These are phyloP conservation scores for Styela clava DNA, from an alignment of 23 tunicate genomes.

Conservation along the genomic window DNA sequence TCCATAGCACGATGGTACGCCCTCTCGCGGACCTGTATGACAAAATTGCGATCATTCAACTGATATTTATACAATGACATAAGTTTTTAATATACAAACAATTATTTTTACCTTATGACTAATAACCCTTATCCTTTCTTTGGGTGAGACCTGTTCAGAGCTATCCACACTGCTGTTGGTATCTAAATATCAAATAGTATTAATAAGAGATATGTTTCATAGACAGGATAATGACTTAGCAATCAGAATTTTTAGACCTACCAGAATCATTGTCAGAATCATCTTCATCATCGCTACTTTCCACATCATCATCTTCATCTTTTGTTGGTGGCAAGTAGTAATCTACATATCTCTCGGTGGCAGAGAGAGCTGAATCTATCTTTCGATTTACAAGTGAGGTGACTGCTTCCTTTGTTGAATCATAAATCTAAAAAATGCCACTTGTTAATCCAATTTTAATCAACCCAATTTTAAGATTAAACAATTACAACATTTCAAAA, in stretches of 20 bases:
- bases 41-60: no score
- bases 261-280: slow-evolving; percentile 24
- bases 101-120: slow-evolving; percentile 18
- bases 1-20: slow-evolving; percentile 69
- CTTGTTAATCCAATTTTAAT: no score
- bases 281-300: slow-evolving; percentile 20
- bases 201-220: neutral
- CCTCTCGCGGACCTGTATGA: slow-evolving; percentile 54
- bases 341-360: slow-evolving; percentile 66
- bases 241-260: neutral
- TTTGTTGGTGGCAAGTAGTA: slow-evolving; percentile 59
- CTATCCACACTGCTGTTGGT: neutral
- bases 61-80: neutral
- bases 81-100: neutral
- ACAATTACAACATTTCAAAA: no score
- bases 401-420: slow-evolving; percentile 35
- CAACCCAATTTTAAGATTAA: no score
- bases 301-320: slow-evolving; percentile 17
- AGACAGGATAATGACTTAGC: neutral
- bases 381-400: slow-evolving; percentile 32
- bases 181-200: neutral
- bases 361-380: slow-evolving; percentile 49
- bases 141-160: neutral
- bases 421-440: slow-evolving; percentile 55
- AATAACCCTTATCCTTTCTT: slow-evolving; percentile 12